These are phyloP conservation scores for Acanthurus tractus DNA, from an alignment of 2,797 vertebrate genomes.

Conservation along the genomic window DNA sequence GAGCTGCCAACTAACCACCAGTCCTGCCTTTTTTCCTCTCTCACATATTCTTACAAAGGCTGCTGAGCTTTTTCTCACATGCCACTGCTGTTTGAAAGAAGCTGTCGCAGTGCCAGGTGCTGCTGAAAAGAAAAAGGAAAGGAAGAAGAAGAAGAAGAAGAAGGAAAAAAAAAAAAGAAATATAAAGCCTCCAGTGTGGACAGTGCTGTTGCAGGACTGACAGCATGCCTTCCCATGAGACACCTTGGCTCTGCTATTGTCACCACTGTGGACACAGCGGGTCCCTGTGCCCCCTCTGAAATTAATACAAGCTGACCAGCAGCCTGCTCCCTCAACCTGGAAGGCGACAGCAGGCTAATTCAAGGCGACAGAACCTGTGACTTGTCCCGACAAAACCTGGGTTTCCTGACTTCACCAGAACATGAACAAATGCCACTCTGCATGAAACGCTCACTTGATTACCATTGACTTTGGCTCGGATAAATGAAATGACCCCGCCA, in stretches of 20 bases:
- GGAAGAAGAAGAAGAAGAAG: background rate
- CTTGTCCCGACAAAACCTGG: constrained; percentile 49
- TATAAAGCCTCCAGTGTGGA: constrained; percentile 53
- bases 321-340: constrained; percentile 47
- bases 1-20: constrained; percentile 49
- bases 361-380: constrained; percentile 64
- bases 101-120: constrained; percentile 26
- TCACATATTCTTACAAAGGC: constrained; percentile 37
- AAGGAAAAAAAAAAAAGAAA: constrained; percentile 19
- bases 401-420: constrained; percentile 26
- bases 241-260: constrained; percentile 67
- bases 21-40: constrained; percentile 36
- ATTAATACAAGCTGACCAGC: constrained; percentile 74
- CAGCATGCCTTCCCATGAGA: constrained; percentile 63
- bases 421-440: constrained; percentile 55
- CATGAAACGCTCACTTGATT: constrained; percentile 45
- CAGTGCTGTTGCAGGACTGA: constrained; percentile 61
- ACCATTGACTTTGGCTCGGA: constrained; percentile 44
- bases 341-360: constrained; percentile 52
- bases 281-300: constrained; percentile 55
- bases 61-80: constrained; percentile 53
- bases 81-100: constrained; percentile 51
- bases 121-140: constrained; percentile 36
- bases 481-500: constrained; percentile 28
- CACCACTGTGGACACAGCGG: constrained; percentile 55